Base-by-base conservation (phyloP, 2,797 vertebrate genomes). In the Pampus argenteus region DNA sequence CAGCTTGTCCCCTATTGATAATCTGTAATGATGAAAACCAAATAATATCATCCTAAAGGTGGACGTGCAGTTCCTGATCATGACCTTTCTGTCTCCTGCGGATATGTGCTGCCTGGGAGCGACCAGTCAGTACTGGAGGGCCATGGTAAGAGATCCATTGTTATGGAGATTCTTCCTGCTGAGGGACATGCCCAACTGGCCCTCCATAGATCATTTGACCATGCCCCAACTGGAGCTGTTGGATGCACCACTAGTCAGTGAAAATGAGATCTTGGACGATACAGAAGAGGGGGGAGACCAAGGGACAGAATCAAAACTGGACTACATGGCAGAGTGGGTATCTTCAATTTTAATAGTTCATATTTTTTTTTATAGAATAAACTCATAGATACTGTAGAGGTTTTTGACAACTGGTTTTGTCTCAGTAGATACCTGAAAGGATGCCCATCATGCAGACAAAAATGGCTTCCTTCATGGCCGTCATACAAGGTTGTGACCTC, bases 321-420 rank as follows among this genome's bases (percentile, higher is more conserved):
- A 98, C 89, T 98, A 95, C 79, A 98, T 98, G 98, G 90, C 95
- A 52, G 91, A 92, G 97, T 99, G 89, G 90, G 97, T 95, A 79
- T 56, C 38, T 36, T 20, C 3, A 40, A 6, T 5, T 17, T 29
- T 34, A 29, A 54, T 22, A 14, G 10, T 11, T 36, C 2, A 10
- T 11, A 15, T 14, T 40, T 36, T 36, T 36, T 40, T 14, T 5
- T 6, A 6, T 40, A 40, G 17, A 4, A 40, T 40, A 40, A 40
- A 42, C 15, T 17, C 38, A 42, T 31, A 17, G 38, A 42, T 42
- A 42, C 2, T 58, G 14, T 44, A 14, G 2, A 20, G 0, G 0
- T 31, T 62, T 76, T 13, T 14, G 17, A 61, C 26, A 1, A 8
- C 4, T 0, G 2, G 25, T 47, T 78, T 87, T 86, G 76, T 78